phyloP scores from a whole-genome alignment of 2,888 invertebrate genomes.

The Cerastoderma edule region DNA sequence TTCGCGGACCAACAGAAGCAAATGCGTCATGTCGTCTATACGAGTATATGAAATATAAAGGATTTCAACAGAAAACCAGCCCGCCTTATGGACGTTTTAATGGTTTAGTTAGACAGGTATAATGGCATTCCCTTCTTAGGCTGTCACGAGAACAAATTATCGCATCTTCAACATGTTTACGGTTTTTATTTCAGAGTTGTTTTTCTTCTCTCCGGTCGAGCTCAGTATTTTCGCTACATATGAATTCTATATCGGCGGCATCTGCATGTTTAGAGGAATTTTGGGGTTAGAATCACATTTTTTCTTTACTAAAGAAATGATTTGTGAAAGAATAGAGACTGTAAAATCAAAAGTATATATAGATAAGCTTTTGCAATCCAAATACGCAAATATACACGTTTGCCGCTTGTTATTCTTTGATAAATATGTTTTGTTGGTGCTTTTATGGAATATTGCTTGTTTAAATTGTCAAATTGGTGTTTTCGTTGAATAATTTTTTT shows the following conservation, averaged over 20 bases:
- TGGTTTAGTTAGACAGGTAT: constrained; percentile 13
- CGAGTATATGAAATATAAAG: background rate
- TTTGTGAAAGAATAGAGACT: background rate
- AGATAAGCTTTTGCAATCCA: too few species aligned
- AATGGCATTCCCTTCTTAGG: constrained; percentile 3
- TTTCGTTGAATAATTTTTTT: too few species aligned
- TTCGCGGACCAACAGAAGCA: background rate
- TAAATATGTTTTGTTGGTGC: too few species aligned
- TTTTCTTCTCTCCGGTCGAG: background rate
- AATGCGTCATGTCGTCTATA: background rate
- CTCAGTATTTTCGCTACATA: background rate
- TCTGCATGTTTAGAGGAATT: too few species aligned
- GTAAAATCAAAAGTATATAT: background rate
- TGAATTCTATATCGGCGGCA: constrained; percentile 7
- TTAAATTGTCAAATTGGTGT: too few species aligned
- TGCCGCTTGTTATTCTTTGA: too few species aligned
- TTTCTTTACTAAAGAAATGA: too few species aligned
- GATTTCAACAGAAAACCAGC: background rate
- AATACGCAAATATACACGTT: too few species aligned
- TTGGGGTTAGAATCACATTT: too few species aligned
- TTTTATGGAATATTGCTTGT: too few species aligned
- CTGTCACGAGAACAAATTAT: constrained; percentile 22
- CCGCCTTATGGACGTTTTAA: constrained; percentile 16
- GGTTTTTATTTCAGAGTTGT: background rate
- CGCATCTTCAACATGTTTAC: background rate